A percentile compares a stretch with the other conserved stretches of the same genome.
phyloP scores from a whole-genome alignment of 2,797 vertebrate species.

The Sebastes miniatus region DNA sequence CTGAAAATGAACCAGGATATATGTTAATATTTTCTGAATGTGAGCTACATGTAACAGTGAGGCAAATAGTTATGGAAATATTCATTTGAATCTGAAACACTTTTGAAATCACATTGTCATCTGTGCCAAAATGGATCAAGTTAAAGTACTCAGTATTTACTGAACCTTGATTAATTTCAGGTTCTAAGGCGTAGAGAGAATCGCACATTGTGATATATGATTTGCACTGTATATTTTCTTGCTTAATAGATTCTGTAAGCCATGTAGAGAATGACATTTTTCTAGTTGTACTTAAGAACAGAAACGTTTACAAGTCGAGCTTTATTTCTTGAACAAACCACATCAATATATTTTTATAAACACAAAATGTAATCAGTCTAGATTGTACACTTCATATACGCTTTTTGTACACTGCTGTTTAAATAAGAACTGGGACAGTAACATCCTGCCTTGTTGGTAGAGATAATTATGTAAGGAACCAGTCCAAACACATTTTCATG shows the following conservation, averaged over 20 bases:
- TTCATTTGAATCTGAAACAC: neutral
- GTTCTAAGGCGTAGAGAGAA: neutral
- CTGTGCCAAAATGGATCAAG: neutral
- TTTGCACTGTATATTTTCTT: conserved; percentile 3
- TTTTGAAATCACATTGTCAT: neutral
- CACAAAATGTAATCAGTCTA: neutral
- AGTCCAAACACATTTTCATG: neutral
- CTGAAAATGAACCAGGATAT: neutral
- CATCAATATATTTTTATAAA: conserved; percentile 25
- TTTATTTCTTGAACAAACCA: conserved; percentile 41
- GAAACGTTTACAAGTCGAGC: conserved; percentile 33
- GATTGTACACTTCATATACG: neutral
- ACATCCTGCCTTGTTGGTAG: neutral
- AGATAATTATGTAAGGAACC: neutral
- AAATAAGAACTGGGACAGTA: neutral
- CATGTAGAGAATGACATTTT: neutral
- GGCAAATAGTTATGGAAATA: neutral
- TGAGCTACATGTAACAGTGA: neutral
- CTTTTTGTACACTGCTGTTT: neutral
- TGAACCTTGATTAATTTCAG: conserved; percentile 1
- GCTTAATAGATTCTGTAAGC: neutral
- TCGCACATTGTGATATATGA: neutral
- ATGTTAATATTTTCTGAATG: neutral
- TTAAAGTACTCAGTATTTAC: neutral
- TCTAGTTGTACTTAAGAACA: neutral